Base-by-base conservation (phyloP, 2,797 vertebrate genomes). In the Melopsittacus undulatus region DNA sequence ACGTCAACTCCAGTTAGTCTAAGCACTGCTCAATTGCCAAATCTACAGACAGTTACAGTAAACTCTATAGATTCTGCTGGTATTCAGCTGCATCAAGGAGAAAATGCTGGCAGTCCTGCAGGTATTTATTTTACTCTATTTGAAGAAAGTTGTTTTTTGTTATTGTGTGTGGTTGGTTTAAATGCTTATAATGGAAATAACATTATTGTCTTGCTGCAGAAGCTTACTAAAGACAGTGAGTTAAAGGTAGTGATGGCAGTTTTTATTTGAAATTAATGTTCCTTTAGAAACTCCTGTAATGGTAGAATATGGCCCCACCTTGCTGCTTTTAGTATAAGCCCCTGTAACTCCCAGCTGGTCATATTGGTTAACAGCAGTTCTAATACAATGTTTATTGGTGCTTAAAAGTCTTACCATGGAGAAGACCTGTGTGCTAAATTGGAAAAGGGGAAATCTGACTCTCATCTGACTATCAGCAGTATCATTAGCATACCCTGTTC, bases 21-120 rank as follows among this genome's bases (percentile, higher is more conserved):
- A 97, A 98, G 98, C 97, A 98, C 99, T 76, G 99, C 99, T 94
- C 99, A 99, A 95, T 99, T 99, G 96, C 99, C 99, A 97, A 99
- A 99, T 98, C 98, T 99, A 94, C 99, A 99, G 97, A 99, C 99
- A 49, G 99, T 99, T 97, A 99, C 99, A 11, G 98, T 99, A 95
- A 99, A 99, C 98, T 99, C 99, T 54, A 97, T 99, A 97, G 98
- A 98, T 96, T 99, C 99, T 97, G 79, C 97, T 83, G 99, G 99
- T 86, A 97, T 99, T 95, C 99, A 99, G 84, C 99, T 99, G 97
- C 98, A 99, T 89, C 98, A 99, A 96, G 98, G 99, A 96, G 99
- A 98, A 95, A 98, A 98, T 94, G 97, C 98, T 30, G 98, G 98
- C 97, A 98, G 98, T 97, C 98, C 98, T 91, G 98, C 98, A 99